Percentiles rank a stretch among this genome's conserved stretches.
phyloP scores from a whole-genome alignment of 2,797 vertebrate genomes.

The Synaphobranchus kaupii region DNA sequence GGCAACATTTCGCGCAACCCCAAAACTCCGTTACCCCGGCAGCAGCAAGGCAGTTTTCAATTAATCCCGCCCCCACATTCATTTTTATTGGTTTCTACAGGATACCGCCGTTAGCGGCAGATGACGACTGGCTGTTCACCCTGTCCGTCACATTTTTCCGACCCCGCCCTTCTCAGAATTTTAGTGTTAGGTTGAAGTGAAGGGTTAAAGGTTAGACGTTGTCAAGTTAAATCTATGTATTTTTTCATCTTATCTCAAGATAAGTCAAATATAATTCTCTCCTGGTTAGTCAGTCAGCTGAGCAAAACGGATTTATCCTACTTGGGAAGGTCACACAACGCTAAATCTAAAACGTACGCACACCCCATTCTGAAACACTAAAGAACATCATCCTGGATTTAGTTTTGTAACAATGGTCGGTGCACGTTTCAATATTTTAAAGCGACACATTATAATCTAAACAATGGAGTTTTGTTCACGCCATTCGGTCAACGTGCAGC shows the following conservation, averaged over 20 bases:
- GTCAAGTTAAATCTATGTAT: conserved; percentile 27
- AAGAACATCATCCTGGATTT: conserved; percentile 17
- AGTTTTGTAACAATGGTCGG: conserved; percentile 30
- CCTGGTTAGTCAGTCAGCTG: not conserved
- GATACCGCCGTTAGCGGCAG: not conserved
- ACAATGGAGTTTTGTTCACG: not conserved
- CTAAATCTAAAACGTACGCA: not conserved
- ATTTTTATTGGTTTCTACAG: conserved; percentile 53
- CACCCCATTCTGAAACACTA: conserved; percentile 1
- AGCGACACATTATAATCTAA: not conserved
- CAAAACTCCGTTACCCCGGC: conserved; percentile 77
- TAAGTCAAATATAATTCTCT: not conserved
- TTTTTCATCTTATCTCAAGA: not conserved
- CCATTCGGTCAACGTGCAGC: not conserved
- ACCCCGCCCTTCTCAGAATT: conserved; percentile 43
- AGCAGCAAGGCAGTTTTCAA: conserved; percentile 63
- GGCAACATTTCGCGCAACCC: conserved; percentile 67
- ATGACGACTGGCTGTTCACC: conserved; percentile 52
- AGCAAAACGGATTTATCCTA: not conserved
- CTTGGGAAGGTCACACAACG: not conserved
- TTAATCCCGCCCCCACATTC: conserved; percentile 45
- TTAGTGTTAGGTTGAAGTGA: conserved; percentile 42
- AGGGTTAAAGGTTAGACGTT: conserved; percentile 53
- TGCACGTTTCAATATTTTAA: conserved; percentile 1
- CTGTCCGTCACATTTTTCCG: conserved; percentile 53